Base-by-base conservation (phyloP, 2,113 vertebrate genomes). In the Pomatostomus ruficeps region DNA sequence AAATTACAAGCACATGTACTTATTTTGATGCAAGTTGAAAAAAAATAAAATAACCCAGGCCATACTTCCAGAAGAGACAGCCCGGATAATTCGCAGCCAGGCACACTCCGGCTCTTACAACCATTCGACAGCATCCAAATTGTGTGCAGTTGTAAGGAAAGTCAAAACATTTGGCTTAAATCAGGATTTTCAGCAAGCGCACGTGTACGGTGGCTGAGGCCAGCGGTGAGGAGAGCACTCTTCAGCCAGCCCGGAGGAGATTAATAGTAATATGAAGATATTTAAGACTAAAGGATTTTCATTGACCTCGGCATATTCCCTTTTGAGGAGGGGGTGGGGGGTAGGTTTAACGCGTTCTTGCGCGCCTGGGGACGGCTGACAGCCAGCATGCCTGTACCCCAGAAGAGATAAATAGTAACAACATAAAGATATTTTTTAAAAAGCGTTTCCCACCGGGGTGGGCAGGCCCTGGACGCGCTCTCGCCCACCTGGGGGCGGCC, bases 91-190 rank as follows among this genome's bases (percentile, higher is more conserved):
- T 79, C 9, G 1, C 74, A 88, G 88, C 70, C 62, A 65, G 82
- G 62, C 54, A 3, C 63, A 5, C 54, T 54, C 4, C 21, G 21
- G 46, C 35, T 74, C 77, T 75, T 61, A 78, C 29, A 65, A 9
- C 62, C 28, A 31, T 10, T 67, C n/a, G 12, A 66, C 68, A 73
- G 48, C 72, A 68, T 49, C 59, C 15, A 58, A 93, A 88, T 58
- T 58, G 72, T 5, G 49, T 18, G 62, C 88, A 90, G 88, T 75
- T 72, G 93, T 51, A 29, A 4, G 1, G 52, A 43, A 86, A 84
- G 66, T 33, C 83, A 42, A 76, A 93, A 86, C 89, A 86, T 92
- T 96, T 88, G 93, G 63, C 89, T 86, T 85, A 73, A 79, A 88
- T 93, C 71, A 83, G 79, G 54, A 9, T 58, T 82, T 66, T 9